Percentiles rank a stretch among this genome's conserved stretches.
Conservation (phyloP, 2,113 vertebrate species). For the Salvelinus fontinalis region DNA sequence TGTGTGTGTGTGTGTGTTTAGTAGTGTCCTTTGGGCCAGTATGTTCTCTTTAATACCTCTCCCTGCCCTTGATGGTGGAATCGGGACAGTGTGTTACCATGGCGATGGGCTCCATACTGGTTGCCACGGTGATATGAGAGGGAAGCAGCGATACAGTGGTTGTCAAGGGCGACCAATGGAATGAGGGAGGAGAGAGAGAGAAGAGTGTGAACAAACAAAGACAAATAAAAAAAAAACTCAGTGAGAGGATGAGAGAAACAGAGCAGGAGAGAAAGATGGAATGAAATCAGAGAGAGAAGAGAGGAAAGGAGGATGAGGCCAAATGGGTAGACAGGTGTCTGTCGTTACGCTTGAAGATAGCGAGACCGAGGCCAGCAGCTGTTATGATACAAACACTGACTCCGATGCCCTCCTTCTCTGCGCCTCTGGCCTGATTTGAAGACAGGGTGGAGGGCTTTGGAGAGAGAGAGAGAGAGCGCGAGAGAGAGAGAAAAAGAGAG, state of each 20-base stretch:
- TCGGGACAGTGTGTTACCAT: constrained; percentile 69
- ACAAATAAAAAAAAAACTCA: constrained; percentile 9
- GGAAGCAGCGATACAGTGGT: constrained; percentile 59
- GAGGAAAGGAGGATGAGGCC: neutral
- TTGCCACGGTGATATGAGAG: constrained; percentile 59
- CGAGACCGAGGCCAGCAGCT: neutral
- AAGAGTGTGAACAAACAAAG: constrained; percentile 38
- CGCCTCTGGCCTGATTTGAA: neutral
- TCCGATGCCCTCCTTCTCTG: neutral
- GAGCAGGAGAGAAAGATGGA: constrained; percentile 13
- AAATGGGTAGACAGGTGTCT: neutral
- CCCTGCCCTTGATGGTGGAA: constrained; percentile 71
- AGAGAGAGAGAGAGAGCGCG: neutral
- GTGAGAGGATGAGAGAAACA: constrained; percentile 5
- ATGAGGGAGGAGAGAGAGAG: constrained; percentile 18
- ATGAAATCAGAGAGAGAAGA: neutral
- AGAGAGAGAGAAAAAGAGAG: no score
- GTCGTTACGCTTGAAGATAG: neutral
- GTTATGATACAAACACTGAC: neutral
- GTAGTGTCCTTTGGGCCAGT: constrained; percentile 32
- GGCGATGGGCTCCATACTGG: constrained; percentile 52
- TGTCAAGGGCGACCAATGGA: constrained; percentile 65
- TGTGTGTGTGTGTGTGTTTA: constrained; percentile 8
- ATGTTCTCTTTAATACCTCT: constrained; percentile 57
- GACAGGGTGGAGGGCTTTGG: neutral